A percentile compares a stretch with the other conserved stretches of the same genome.
phyloP scores from a whole-genome alignment of 2,888 invertebrate species.

The Psococerastis gibbosa region DNA sequence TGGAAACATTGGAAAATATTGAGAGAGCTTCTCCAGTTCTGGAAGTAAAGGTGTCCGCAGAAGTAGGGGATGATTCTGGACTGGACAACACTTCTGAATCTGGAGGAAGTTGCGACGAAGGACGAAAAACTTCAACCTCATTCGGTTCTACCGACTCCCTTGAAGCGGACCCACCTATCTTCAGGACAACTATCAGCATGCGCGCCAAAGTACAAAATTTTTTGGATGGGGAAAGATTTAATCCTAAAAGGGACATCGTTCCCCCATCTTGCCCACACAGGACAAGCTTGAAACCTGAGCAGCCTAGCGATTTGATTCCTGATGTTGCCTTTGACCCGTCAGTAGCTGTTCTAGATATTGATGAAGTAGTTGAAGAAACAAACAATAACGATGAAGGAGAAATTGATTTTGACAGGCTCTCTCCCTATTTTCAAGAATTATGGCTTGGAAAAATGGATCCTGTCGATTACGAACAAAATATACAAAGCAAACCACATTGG shows the following conservation, averaged over 20 bases:
- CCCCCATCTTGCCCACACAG: not conserved
- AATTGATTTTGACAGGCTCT: not conserved
- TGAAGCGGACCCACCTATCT: not conserved
- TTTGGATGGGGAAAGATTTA: not conserved
- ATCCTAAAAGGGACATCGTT: no score
- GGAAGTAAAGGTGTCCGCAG: not conserved
- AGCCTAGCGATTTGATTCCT: not conserved
- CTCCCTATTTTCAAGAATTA: not conserved
- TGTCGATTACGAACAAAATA: conserved; percentile 19
- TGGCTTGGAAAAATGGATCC: not conserved
- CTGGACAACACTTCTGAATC: not conserved
- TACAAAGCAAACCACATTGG: conserved; percentile 24
- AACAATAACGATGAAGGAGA: not conserved
- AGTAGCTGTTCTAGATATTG: not conserved
- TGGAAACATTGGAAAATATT: no score
- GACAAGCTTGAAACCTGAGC: no score
- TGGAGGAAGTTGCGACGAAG: not conserved
- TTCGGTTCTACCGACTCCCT: not conserved
- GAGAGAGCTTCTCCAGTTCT: not conserved
- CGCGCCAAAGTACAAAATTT: not conserved
- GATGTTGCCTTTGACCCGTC: not conserved
- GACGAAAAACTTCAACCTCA: not conserved
- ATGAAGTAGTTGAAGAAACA: not conserved
- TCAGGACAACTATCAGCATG: not conserved
- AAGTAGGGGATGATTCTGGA: not conserved